Evolutionary conservation across 2,888 invertebrate genomes (phyloP).

Genomic region (Rambutsinella grinnellia): DNA sequence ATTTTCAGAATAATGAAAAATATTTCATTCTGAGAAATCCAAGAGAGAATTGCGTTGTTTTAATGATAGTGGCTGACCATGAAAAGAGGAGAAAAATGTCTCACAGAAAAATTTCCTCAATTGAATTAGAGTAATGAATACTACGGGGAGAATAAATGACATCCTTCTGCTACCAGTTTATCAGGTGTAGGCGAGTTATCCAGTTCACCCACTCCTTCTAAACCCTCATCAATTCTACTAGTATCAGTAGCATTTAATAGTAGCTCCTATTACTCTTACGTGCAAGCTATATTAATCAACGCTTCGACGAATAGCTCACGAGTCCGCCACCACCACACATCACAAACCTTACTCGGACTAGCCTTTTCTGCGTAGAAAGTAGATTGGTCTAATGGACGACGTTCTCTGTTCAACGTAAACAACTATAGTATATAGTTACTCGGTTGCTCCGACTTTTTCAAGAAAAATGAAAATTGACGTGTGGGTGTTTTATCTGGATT

Average conservation of each 20-base stretch:
- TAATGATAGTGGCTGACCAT: background rate
- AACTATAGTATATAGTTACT: too few relatives aligned
- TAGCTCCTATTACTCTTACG: background rate
- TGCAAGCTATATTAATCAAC: background rate
- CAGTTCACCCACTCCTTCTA: constrained; percentile 38
- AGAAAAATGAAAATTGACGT: constrained; percentile 22
- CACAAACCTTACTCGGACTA: background rate
- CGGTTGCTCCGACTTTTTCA: background rate
- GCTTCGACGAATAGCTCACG: background rate
- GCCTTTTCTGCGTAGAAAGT: background rate
- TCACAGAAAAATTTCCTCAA: background rate
- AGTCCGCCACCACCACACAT: background rate
- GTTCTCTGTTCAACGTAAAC: too few relatives aligned
- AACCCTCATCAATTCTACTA: background rate
- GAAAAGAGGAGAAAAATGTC: background rate
- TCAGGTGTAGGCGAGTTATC: constrained; percentile 35
- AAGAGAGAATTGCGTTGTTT: too few relatives aligned
- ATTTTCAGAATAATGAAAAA: too few relatives aligned
- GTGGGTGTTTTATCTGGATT: constrained; percentile 35
- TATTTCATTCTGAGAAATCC: too few relatives aligned
- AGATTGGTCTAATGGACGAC: background rate
- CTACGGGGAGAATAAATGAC: background rate
- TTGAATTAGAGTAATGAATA: constrained; percentile 1
- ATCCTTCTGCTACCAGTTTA: background rate
- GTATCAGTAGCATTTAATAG: background rate